Conservation (phyloP, 92 coral and sea anemone genomes). For the Paragorgia papillata region DNA sequence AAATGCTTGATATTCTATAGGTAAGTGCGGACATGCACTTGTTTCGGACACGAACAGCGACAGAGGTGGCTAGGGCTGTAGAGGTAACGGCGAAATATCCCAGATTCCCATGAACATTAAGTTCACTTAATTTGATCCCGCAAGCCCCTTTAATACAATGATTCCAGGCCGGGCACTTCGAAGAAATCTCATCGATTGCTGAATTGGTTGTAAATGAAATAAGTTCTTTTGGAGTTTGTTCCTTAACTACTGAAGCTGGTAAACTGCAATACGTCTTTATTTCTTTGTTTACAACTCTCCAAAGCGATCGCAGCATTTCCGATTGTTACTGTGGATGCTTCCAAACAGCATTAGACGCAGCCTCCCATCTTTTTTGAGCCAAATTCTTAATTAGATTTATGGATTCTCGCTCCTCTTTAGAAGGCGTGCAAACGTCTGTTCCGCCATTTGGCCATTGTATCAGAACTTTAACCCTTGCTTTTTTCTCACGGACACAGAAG, state of each 20-base stretch:
- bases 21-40: constrained; percentile 50
- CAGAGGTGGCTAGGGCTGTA: constrained; percentile 61
- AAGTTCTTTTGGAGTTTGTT: neutral
- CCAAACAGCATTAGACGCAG: neutral
- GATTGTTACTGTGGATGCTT: neutral
- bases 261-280: neutral
- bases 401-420: neutral
- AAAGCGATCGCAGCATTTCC: neutral
- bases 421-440: constrained; percentile 1
- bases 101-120: neutral
- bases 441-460: constrained; percentile 24
- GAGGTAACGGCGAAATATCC: constrained; percentile 25
- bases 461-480: constrained; percentile 27
- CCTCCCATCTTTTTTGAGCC: constrained; percentile 18
- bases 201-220: neutral
- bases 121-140: neutral
- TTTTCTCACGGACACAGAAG: neutral
- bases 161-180: neutral
- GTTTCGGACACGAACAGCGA: constrained; percentile 57
- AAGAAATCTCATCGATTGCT: neutral
- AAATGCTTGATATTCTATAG: constrained; percentile 55
- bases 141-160: constrained; percentile 3
- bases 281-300: neutral
- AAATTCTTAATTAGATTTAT: constrained; percentile 1
- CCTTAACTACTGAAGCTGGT: neutral